A percentile compares a stretch with the other conserved stretches of the same genome.
Evolutionary conservation across 2,113 vertebrate species (phyloP).

Genomic region (Ascaphus truei): DNA sequence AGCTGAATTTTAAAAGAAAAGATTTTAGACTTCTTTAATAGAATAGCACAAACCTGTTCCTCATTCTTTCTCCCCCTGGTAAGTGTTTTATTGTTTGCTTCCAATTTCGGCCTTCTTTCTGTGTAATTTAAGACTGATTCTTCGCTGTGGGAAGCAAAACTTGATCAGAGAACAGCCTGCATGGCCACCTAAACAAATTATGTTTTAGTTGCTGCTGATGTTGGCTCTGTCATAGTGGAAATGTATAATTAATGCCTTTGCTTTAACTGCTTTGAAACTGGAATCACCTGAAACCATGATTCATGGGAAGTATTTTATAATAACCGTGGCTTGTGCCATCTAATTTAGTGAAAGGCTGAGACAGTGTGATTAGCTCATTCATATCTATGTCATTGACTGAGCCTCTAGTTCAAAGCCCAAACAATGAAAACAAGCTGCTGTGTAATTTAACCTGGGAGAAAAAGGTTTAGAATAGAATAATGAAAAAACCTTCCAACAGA

Average conservation of each 20-base stretch:
- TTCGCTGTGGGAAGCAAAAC: conserved; percentile 62
- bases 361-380: conserved; percentile 15
- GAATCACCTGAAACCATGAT: conserved; percentile 49
- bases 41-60: conserved; percentile 37
- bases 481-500: conserved; percentile 23
- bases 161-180: conserved; percentile 63
- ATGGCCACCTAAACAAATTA: conserved; percentile 66
- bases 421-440: conserved; percentile 42
- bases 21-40: conserved; percentile 35
- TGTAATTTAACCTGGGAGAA: conserved; percentile 36
- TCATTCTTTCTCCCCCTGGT: conserved; percentile 40
- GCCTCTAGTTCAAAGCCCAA: conserved; percentile 30
- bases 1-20: too few species aligned
- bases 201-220: conserved; percentile 59
- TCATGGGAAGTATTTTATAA: conserved; percentile 45
- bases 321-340: conserved; percentile 1
- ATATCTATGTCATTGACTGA: conserved; percentile 39
- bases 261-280: conserved; percentile 57
- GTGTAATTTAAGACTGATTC: conserved; percentile 66
- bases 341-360: conserved; percentile 17
- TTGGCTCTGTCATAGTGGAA: conserved; percentile 62
- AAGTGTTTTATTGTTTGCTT: conserved; percentile 56
- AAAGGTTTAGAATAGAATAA: conserved; percentile 15
- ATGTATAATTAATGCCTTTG: conserved; percentile 65
- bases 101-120: conserved; percentile 58